Percentiles rank a stretch among this genome's conserved stretches.
Evolutionary conservation across 2,888 invertebrate genomes (phyloP).

Genomic region (Lasiommata megera): DNA sequence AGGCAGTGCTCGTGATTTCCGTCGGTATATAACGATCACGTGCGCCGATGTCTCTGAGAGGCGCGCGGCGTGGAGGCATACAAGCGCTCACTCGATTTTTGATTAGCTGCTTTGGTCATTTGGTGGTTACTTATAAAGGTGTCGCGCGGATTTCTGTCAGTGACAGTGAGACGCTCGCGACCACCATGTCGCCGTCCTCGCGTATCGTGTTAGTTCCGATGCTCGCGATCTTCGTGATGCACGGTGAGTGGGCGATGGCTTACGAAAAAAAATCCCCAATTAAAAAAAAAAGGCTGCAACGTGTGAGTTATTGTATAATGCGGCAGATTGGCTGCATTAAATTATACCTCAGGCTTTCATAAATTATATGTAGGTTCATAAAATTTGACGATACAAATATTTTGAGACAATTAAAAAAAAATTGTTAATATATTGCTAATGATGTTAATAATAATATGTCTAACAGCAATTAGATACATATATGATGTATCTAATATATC

Average conservation of each 20-base stretch:
- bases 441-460: no score
- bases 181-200: neutral
- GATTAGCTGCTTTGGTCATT: slow-evolving; percentile 2
- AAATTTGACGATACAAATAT: no score
- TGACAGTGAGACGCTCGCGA: slow-evolving; percentile 19
- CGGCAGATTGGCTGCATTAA: no score
- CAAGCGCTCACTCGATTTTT: neutral
- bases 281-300: neutral
- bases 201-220: slow-evolving; percentile 4
- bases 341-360: no score
- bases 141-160: slow-evolving; percentile 9
- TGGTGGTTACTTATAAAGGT: slow-evolving; percentile 22
- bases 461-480: no score
- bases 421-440: no score
- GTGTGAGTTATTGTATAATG: no score
- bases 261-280: neutral
- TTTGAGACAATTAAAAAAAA: no score
- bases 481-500: no score
- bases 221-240: slow-evolving; percentile 6
- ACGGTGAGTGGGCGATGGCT: slow-evolving; percentile 27
- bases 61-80: neutral
- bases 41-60: slow-evolving; percentile 11
- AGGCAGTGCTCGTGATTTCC: no score
- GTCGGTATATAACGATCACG: neutral
- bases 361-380: no score